Evolutionary conservation across 2,888 invertebrate species (phyloP).

Genomic region (Polymixis flavicincta): DNA sequence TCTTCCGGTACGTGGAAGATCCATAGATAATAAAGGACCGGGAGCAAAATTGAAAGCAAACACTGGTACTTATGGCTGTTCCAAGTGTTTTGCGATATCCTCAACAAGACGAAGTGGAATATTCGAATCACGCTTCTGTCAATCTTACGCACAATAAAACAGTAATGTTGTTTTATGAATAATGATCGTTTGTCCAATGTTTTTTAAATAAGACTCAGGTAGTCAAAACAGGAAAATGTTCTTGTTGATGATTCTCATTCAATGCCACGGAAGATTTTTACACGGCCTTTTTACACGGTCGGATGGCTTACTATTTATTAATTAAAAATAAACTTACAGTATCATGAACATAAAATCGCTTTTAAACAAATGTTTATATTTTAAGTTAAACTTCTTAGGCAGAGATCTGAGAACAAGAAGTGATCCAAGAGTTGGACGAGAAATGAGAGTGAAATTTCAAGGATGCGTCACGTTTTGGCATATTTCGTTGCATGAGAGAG

Average conservation of each 20-base stretch:
- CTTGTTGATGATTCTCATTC: slow-evolving; percentile 37
- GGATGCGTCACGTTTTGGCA: too few relatives aligned
- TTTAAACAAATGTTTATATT: too few relatives aligned
- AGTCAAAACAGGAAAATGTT: slow-evolving; percentile 45
- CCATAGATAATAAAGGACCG: background rate
- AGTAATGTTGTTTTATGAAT: slow-evolving; percentile 31
- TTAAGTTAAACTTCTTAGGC: background rate
- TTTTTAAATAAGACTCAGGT: slow-evolving; percentile 49
- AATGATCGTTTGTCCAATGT: slow-evolving; percentile 39
- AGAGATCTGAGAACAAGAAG: background rate
- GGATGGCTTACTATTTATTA: background rate
- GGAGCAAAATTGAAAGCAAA: background rate
- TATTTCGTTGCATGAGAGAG: too few relatives aligned
- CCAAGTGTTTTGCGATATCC: background rate
- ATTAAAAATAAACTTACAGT: background rate
- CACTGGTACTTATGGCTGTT: background rate
- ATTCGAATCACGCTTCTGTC: background rate
- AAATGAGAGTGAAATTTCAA: background rate
- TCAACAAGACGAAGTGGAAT: background rate
- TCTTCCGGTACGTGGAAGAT: too few relatives aligned
- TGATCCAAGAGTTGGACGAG: too few relatives aligned
- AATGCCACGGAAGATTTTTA: background rate
- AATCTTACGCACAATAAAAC: background rate
- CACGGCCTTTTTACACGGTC: slow-evolving; percentile 23
- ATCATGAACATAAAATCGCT: too few relatives aligned